These are phyloP conservation scores for Pogonophryne albipinna DNA, from an alignment of 2,797 vertebrate species.

Conservation along the genomic window DNA sequence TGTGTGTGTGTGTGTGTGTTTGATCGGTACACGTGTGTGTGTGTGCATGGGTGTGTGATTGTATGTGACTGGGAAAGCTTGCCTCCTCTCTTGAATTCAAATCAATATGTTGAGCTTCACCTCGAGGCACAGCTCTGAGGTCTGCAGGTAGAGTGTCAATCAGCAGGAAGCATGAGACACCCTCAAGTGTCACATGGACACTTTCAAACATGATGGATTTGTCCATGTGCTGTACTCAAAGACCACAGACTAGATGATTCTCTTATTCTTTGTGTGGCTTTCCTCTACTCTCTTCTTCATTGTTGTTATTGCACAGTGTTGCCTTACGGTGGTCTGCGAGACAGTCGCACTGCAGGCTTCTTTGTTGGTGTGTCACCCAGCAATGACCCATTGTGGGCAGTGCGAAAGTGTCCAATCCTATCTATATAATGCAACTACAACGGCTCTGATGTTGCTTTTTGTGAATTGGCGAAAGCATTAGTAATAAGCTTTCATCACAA, in stretches of 20 bases:
- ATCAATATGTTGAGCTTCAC: constrained; percentile 53
- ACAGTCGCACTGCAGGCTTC: constrained; percentile 40
- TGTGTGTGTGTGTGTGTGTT: too few relatives aligned
- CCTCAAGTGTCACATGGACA: constrained; percentile 20
- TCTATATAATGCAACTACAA: constrained; percentile 1
- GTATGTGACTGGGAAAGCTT: background rate
- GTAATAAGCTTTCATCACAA: background rate
- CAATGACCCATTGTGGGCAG: constrained; percentile 44
- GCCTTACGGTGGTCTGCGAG: constrained; percentile 28
- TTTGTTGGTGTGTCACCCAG: constrained; percentile 49
- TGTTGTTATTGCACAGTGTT: constrained; percentile 36
- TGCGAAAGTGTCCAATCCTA: constrained; percentile 9
- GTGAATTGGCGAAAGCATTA: background rate
- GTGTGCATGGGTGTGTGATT: background rate
- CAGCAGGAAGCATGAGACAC: constrained; percentile 13
- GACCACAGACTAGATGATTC: background rate
- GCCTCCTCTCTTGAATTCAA: constrained; percentile 17
- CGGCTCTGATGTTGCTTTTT: background rate
- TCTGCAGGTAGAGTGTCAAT: constrained; percentile 61
- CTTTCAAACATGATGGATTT: constrained; percentile 18
- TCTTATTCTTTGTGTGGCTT: background rate
- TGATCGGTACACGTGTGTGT: constrained; percentile 5
- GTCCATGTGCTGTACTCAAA: background rate
- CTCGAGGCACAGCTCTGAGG: constrained; percentile 35
- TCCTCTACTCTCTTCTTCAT: background rate